Percentiles rank a stretch among this genome's conserved stretches.
Conservation (phyloP, 2,888 invertebrate genomes). For the Geotrupes spiniger region DNA sequence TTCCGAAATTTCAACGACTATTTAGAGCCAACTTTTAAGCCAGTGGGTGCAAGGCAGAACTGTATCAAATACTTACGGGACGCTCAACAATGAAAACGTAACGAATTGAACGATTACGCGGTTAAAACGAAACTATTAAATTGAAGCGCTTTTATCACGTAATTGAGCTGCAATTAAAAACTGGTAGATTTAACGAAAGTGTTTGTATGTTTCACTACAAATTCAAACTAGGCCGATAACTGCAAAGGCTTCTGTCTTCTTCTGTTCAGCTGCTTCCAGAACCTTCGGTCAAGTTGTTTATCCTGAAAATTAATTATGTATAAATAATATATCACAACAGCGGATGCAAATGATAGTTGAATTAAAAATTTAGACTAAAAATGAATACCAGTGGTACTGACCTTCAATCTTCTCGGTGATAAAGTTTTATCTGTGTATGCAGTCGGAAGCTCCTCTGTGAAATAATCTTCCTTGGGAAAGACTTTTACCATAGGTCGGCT, state of each 20-base stretch:
- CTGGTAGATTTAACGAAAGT: slow-evolving; percentile 12
- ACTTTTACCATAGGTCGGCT: slow-evolving; percentile 49
- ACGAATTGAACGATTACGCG: too few relatives aligned
- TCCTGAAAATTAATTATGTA: slow-evolving; percentile 54
- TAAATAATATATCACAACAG: background rate
- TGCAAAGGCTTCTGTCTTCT: slow-evolving; percentile 50
- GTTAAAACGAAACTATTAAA: slow-evolving; percentile 22
- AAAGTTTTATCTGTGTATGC: slow-evolving; percentile 52
- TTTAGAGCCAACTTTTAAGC: slow-evolving; percentile 27
- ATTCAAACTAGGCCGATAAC: slow-evolving; percentile 25
- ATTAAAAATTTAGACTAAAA: background rate
- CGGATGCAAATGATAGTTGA: background rate
- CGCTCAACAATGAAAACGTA: background rate
- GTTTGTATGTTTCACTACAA: slow-evolving; percentile 6
- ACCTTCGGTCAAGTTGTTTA: slow-evolving; percentile 72
- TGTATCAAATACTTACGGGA: slow-evolving; percentile 6
- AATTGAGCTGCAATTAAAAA: slow-evolving; percentile 31
- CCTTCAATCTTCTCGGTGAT: slow-evolving; percentile 58
- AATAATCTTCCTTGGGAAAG: slow-evolving; percentile 42
- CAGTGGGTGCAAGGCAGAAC: slow-evolving; percentile 26
- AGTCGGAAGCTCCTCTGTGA: slow-evolving; percentile 46
- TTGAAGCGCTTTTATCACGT: slow-evolving; percentile 38
- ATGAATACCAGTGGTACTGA: slow-evolving; percentile 42
- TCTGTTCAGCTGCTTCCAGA: slow-evolving; percentile 77
- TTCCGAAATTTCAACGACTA: background rate